Evolutionary conservation across 2,797 vertebrate genomes (phyloP).

Genomic region (Sciurus carolinensis): DNA sequence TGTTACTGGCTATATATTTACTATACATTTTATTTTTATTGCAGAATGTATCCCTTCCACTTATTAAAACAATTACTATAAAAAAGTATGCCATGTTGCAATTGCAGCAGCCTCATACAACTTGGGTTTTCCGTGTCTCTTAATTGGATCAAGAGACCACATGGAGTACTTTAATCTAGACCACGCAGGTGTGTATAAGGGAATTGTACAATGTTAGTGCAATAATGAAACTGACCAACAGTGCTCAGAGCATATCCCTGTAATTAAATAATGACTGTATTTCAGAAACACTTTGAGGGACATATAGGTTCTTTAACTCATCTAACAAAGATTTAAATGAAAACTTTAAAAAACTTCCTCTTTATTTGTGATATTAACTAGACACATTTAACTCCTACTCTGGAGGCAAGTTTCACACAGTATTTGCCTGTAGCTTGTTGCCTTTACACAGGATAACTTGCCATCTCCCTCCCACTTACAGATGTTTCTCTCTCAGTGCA

Average conservation of each 20-base stretch:
- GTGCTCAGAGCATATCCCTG: not conserved
- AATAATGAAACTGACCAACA: not conserved
- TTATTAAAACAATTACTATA: not conserved
- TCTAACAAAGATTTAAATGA: not conserved
- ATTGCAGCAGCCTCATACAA: too few relatives aligned
- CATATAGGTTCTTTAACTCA: not conserved
- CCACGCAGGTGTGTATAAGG: not conserved
- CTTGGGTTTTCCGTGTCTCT: not conserved
- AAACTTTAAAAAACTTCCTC: not conserved
- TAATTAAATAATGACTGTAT: not conserved
- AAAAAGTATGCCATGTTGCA: too few relatives aligned
- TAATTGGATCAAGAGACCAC: not conserved
- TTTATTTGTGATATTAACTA: not conserved
- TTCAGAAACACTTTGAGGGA: not conserved
- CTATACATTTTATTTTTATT: not conserved
- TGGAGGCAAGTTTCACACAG: not conserved
- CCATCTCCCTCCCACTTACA: rapidly evolving
- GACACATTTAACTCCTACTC: not conserved
- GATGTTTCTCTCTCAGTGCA: not conserved
- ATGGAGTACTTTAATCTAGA: not conserved
- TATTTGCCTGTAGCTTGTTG: not conserved
- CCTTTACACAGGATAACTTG: not conserved
- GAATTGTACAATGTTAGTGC: not conserved
- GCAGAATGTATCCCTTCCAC: not conserved
- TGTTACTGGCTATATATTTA: not conserved